A percentile compares a stretch with the other conserved stretches of the same genome.
phyloP scores from a whole-genome alignment of 2,797 vertebrate species.

The Epinephelus malabaricus region DNA sequence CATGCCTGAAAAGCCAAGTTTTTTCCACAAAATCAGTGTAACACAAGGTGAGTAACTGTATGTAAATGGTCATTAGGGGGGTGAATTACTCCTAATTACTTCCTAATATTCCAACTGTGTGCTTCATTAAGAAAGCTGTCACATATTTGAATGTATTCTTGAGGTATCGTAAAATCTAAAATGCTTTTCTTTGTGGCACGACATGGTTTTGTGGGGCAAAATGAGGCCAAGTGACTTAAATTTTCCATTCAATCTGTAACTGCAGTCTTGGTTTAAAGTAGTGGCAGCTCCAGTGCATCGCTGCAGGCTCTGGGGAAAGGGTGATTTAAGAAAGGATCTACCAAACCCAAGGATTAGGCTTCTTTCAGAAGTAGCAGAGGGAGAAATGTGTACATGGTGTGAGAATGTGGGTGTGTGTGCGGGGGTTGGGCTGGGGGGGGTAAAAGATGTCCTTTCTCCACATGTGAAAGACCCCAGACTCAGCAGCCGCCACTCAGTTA shows the following conservation, averaged over 20 bases:
- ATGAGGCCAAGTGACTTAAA: constrained; percentile 14
- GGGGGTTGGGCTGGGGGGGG: neutral
- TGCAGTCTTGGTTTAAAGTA: constrained; percentile 22
- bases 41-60: too few relatives aligned
- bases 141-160: constrained; percentile 5
- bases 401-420: constrained; percentile 10
- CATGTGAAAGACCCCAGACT: constrained; percentile 69
- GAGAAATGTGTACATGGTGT: constrained; percentile 44
- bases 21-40: too few relatives aligned
- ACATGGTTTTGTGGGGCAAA: neutral
- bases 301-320: constrained; percentile 31
- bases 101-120: neutral
- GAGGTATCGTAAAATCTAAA: neutral
- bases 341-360: constrained; percentile 50
- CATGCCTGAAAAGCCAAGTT: too few relatives aligned
- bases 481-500: constrained; percentile 65
- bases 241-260: constrained; percentile 48
- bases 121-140: neutral
- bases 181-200: neutral
- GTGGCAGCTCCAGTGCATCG: neutral
- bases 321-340: constrained; percentile 50
- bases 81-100: too few relatives aligned
- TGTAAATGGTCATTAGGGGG: too few relatives aligned
- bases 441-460: constrained; percentile 59
- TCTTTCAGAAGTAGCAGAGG: constrained; percentile 38